A percentile compares a stretch with the other conserved stretches of the same genome.
Evolutionary conservation across 2,888 invertebrate species (phyloP).

Genomic region (Drosophila cracens): DNA sequence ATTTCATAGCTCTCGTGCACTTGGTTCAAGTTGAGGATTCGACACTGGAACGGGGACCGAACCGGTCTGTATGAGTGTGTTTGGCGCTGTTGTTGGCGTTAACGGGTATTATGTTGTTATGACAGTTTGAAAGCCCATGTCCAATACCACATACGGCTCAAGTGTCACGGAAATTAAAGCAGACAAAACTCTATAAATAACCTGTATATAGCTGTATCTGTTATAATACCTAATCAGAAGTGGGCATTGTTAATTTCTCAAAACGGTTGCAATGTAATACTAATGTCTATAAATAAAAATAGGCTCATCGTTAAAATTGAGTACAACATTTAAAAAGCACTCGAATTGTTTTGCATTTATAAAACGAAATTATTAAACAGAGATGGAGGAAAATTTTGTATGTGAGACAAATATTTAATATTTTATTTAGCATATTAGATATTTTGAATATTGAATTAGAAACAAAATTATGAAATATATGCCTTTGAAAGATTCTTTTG

Average conservation of each 20-base stretch:
- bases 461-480: not conserved
- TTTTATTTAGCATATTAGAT: not conserved
- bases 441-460: not conserved
- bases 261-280: slow-evolving; percentile 8
- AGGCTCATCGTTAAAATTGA: not conserved
- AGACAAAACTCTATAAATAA: slow-evolving; percentile 36
- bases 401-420: not conserved
- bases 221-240: slow-evolving; percentile 10
- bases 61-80: slow-evolving; percentile 2
- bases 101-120: slow-evolving; percentile 75
- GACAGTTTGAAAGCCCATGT: slow-evolving; percentile 67
- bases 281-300: slow-evolving; percentile 1
- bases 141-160: slow-evolving; percentile 31
- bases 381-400: not conserved
- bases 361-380: not conserved
- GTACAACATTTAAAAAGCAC: not conserved
- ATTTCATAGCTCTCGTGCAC: slow-evolving; percentile 34
- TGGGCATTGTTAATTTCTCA: slow-evolving; percentile 5
- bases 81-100: slow-evolving; percentile 41
- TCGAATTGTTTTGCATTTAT: not conserved
- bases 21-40: slow-evolving; percentile 16
- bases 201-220: slow-evolving; percentile 6
- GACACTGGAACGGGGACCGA: slow-evolving; percentile 11
- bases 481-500: not conserved
- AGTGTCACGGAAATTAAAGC: slow-evolving; percentile 68